Evolutionary conservation across 2,113 vertebrate genomes (phyloP).

Genomic region (Rhadina sibilatrix): DNA sequence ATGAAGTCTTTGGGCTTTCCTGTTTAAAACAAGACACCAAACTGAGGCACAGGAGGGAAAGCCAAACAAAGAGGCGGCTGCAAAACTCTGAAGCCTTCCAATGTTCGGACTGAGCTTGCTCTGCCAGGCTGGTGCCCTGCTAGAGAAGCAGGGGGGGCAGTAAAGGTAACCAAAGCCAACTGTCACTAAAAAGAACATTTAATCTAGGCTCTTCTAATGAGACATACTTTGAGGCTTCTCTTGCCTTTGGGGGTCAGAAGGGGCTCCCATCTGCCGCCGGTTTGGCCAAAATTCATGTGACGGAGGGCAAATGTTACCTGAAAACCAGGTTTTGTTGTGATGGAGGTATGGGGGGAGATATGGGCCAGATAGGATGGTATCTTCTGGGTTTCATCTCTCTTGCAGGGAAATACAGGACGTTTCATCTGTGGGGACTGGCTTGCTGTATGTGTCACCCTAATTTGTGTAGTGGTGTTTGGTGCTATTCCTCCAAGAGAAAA

Average conservation of each 20-base stretch:
- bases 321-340: background rate
- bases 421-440: background rate
- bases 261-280: background rate
- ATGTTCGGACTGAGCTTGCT: background rate
- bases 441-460: background rate
- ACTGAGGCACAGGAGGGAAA: background rate
- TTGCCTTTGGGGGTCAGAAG: background rate
- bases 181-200: background rate
- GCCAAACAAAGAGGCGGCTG: background rate
- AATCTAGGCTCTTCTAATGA: background rate
- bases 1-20: background rate
- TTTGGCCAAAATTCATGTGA: background rate
- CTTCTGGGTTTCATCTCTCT: background rate
- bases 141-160: background rate
- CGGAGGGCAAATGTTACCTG: fast-evolving
- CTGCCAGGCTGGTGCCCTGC: background rate
- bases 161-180: background rate
- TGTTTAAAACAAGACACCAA: background rate
- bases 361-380: background rate
- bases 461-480: background rate
- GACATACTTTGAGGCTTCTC: background rate
- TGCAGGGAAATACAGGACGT: background rate
- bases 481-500: background rate
- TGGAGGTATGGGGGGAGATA: background rate
- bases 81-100: background rate